These are phyloP conservation scores for Scomber japonicus DNA, from an alignment of 2,113 vertebrate genomes.

Conservation along the genomic window DNA sequence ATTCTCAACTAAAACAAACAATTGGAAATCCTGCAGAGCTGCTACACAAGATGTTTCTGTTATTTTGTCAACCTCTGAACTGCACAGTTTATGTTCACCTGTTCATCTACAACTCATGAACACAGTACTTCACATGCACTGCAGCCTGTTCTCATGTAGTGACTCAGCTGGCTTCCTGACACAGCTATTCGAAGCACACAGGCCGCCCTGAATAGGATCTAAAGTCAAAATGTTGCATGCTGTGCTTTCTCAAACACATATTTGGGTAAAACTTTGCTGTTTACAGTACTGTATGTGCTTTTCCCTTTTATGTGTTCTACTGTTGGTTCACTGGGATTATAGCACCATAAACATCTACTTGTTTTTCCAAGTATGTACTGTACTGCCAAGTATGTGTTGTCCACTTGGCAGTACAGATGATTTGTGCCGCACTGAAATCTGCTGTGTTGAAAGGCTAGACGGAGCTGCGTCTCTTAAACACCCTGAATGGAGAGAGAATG, in stretches of 20 bases:
- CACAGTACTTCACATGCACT: conserved; percentile 3
- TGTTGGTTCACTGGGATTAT: conserved; percentile 64
- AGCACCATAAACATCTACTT: conserved; percentile 72
- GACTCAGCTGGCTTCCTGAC: background rate
- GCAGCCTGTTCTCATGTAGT: background rate
- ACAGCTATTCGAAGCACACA: background rate
- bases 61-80: background rate
- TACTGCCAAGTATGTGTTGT: conserved; percentile 37
- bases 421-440: conserved; percentile 31
- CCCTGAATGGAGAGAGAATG: conserved; percentile 89
- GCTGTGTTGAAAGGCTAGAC: conserved; percentile 80
- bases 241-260: conserved; percentile 17
- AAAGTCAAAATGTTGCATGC: conserved; percentile 1
- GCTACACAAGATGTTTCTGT: background rate
- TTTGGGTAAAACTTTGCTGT: conserved; percentile 48
- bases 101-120: background rate
- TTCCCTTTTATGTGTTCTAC: conserved; percentile 26
- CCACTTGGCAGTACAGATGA: conserved; percentile 37
- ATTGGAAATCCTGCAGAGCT: background rate
- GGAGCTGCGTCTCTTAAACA: conserved; percentile 93
- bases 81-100: conserved; percentile 6
- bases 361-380: conserved; percentile 19
- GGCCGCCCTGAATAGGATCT: background rate
- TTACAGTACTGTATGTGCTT: conserved; percentile 41
- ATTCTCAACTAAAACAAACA: conserved; percentile 1